A percentile compares a stretch with the other conserved stretches of the same genome.
Conservation (phyloP, 2,888 invertebrate species). For the Mimachlamys varia region DNA sequence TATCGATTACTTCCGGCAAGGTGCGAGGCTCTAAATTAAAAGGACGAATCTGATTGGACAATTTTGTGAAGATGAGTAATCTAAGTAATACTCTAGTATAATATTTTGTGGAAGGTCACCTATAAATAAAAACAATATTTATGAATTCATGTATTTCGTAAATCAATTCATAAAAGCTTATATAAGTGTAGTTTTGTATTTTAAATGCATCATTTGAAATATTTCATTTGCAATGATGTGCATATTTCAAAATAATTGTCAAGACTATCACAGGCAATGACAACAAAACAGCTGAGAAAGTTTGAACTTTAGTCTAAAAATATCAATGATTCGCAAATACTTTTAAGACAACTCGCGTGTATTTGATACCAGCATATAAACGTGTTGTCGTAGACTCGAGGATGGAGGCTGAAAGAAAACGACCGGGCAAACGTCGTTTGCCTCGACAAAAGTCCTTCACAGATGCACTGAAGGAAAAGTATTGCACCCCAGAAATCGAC, state of each 20-base stretch:
- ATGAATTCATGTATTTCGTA: neutral
- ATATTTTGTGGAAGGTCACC: neutral
- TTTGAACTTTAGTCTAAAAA: conserved; percentile 43
- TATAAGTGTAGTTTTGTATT: no score
- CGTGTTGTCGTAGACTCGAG: neutral
- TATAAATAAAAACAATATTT: neutral
- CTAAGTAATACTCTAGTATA: neutral
- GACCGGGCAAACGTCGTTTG: conserved; percentile 41
- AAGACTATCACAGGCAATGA: conserved; percentile 2
- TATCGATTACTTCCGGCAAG: conserved; percentile 33
- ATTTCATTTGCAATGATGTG: neutral
- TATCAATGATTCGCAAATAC: conserved; percentile 26
- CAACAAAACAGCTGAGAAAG: conserved; percentile 25
- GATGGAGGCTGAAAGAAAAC: conserved; percentile 44
- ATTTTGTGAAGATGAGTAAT: neutral
- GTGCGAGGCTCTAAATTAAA: neutral
- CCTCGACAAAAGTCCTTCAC: conserved; percentile 63
- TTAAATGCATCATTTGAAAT: no score
- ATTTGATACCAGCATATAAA: neutral
- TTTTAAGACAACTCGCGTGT: neutral
- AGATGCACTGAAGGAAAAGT: conserved; percentile 72
- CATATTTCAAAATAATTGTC: neutral
- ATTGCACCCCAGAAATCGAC: conserved; percentile 58
- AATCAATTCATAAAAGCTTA: no score
- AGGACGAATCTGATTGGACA: neutral